Conservation (phyloP, 2,797 vertebrate genomes). For the Danionella dracula region DNA sequence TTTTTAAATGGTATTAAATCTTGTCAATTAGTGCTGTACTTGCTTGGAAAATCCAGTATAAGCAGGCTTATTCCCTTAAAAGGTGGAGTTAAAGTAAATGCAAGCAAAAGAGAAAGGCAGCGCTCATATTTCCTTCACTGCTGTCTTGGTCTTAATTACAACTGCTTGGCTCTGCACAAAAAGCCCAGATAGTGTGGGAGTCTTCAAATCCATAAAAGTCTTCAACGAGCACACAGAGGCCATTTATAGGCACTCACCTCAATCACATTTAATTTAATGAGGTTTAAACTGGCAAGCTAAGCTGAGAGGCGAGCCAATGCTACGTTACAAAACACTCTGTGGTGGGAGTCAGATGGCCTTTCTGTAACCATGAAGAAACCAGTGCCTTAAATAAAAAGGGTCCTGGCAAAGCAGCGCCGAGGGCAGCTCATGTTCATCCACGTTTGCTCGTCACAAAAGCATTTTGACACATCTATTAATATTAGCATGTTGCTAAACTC, state of each 20-base stretch:
- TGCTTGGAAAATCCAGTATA: background rate
- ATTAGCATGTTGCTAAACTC: too few relatives aligned
- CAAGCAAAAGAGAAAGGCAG: background rate
- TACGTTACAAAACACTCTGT: background rate
- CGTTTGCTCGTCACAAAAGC: too few relatives aligned
- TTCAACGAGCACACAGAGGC: background rate
- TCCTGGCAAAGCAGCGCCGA: background rate
- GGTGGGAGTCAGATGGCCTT: background rate
- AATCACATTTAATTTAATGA: conserved; percentile 5
- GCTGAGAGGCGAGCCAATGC: background rate
- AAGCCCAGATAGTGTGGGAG: background rate
- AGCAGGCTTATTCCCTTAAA: background rate
- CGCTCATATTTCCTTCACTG: conserved; percentile 10
- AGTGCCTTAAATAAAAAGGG: background rate
- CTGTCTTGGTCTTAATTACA: conserved; percentile 5
- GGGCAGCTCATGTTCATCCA: background rate
- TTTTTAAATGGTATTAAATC: too few relatives aligned
- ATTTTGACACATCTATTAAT: too few relatives aligned
- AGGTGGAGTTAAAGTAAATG: background rate
- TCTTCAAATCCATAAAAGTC: background rate
- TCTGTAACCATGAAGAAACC: background rate
- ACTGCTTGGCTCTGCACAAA: background rate
- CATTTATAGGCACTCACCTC: background rate
- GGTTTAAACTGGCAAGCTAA: background rate
- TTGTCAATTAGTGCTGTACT: background rate